Evolutionary conservation across 2,113 vertebrate genomes (phyloP).

Genomic region (Dendrocopos noguchii): DNA sequence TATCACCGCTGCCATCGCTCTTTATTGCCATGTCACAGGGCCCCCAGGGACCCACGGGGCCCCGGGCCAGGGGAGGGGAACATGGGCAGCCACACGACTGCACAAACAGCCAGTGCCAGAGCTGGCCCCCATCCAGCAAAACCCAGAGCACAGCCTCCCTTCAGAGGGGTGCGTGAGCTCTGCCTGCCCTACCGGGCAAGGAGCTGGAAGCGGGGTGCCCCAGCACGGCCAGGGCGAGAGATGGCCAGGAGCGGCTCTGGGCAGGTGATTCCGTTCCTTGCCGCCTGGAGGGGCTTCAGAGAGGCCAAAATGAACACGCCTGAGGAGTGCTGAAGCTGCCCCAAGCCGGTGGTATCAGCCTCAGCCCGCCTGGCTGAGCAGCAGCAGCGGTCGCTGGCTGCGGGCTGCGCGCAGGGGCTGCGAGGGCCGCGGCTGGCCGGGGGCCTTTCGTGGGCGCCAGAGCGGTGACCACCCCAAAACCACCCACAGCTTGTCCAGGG

Average conservation of each 20-base stretch:
- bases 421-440: rapidly evolving
- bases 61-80: background rate
- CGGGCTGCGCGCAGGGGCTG: rapidly evolving
- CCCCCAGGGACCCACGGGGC: background rate
- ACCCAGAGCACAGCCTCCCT: rapidly evolving
- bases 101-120: rapidly evolving
- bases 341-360: background rate
- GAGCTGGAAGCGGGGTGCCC: background rate
- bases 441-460: rapidly evolving
- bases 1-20: background rate
- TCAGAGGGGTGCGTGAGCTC: rapidly evolving
- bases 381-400: background rate
- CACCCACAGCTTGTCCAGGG: rapidly evolving
- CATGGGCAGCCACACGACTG: background rate
- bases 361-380: background rate
- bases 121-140: background rate
- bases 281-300: background rate
- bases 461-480: background rate
- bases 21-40: background rate
- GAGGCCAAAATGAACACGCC: background rate
- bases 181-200: background rate
- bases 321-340: background rate
- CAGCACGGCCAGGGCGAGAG: rapidly evolving
- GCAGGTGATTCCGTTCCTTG: background rate
- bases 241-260: background rate